These are phyloP conservation scores for Drosophila siamana DNA, from an alignment of 2,888 invertebrate species.

Conservation along the genomic window DNA sequence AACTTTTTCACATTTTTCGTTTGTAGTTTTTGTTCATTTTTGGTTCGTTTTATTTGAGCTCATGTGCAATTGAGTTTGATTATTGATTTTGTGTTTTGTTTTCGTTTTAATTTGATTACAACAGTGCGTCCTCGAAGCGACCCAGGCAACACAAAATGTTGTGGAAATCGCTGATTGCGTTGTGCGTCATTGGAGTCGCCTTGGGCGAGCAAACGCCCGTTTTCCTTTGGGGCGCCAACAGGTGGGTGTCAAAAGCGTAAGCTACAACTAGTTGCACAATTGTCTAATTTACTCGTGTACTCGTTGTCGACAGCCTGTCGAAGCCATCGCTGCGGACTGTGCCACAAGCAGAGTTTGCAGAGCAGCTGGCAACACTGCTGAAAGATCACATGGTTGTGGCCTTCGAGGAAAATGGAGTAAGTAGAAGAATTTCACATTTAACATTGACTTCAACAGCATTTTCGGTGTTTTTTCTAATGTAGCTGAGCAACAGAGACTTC, in stretches of 20 bases:
- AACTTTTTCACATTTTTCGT: conserved; percentile 69
- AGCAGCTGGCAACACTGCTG: conserved; percentile 62
- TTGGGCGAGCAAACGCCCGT: conserved; percentile 87
- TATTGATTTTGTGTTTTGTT: conserved; percentile 53
- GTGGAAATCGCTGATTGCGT: conserved; percentile 77
- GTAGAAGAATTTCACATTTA: conserved; percentile 43
- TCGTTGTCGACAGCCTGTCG: conserved; percentile 53
- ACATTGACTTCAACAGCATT: neutral
- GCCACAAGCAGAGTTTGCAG: conserved; percentile 73
- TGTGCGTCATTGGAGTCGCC: conserved; percentile 78
- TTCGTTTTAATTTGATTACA: conserved; percentile 48
- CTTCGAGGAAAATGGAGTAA: conserved; percentile 86
- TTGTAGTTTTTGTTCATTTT: conserved; percentile 74
- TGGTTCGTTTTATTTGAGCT: conserved; percentile 62
- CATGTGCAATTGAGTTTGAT: conserved; percentile 49
- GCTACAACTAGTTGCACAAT: conserved; percentile 18
- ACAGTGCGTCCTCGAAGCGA: conserved; percentile 57
- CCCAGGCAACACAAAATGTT: conserved; percentile 66
- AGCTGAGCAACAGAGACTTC: conserved; percentile 86
- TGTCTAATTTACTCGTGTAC: conserved; percentile 1
- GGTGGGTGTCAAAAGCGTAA: conserved; percentile 67
- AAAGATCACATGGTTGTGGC: conserved; percentile 85
- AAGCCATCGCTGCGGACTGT: conserved; percentile 78
- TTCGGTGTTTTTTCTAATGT: conserved; percentile 32
- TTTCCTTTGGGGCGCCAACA: conserved; percentile 87